phyloP scores from a whole-genome alignment of 2,113 vertebrate species.

The Ovis aries region DNA sequence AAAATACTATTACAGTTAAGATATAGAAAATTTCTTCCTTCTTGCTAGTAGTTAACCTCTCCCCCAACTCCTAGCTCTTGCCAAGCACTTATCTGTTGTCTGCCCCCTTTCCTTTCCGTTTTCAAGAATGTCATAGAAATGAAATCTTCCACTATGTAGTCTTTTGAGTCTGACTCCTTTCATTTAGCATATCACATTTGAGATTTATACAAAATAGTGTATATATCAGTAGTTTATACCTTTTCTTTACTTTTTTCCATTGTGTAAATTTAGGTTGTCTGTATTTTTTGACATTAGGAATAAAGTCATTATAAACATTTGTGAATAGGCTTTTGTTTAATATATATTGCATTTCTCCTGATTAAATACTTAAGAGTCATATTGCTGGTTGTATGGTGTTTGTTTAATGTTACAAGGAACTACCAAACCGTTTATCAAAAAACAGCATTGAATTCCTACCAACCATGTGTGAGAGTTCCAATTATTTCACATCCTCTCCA shows the following conservation, averaged over 20 bases:
- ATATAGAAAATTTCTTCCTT: background rate
- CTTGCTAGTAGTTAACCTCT: background rate
- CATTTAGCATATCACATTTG: background rate
- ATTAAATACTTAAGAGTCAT: background rate
- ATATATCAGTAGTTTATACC: background rate
- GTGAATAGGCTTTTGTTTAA: background rate
- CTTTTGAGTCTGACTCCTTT: background rate
- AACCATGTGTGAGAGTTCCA: background rate
- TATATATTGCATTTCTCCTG: background rate
- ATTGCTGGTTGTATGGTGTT: background rate
- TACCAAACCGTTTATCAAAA: background rate
- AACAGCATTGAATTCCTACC: background rate
- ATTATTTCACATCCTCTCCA: background rate
- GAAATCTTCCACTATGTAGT: background rate
- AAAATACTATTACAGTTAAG: background rate
- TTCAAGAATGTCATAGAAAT: background rate
- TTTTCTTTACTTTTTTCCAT: background rate
- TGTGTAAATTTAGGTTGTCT: background rate
- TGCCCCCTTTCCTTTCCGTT: background rate
- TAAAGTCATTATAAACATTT: background rate
- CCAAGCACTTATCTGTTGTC: background rate
- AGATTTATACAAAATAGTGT: background rate
- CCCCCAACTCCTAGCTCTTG: background rate
- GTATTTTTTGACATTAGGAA: background rate
- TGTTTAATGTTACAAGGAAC: background rate